These are phyloP conservation scores for Balanococcus diminutus DNA, from an alignment of 2,888 invertebrate genomes.

Conservation along the genomic window DNA sequence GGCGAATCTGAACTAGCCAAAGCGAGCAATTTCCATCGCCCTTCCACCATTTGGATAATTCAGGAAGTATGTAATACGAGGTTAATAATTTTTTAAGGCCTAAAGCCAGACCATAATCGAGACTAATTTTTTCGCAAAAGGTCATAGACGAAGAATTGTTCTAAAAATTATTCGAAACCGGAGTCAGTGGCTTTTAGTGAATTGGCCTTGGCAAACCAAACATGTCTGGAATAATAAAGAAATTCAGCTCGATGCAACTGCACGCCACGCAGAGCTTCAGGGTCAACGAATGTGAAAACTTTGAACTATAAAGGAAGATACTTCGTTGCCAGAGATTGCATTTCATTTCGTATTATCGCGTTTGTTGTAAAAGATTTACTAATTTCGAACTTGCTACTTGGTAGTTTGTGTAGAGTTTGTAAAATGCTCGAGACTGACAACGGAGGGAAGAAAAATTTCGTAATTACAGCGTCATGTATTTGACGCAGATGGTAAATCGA, in stretches of 20 bases:
- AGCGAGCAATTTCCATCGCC: neutral
- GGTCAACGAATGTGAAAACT: slow-evolving; percentile 32
- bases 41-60: neutral
- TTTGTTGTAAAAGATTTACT: neutral
- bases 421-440: neutral
- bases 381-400: neutral
- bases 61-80: slow-evolving; percentile 21
- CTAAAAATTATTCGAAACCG: slow-evolving; percentile 37
- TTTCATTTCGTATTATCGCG: neutral
- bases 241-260: slow-evolving; percentile 28
- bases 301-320: neutral
- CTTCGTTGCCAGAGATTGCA: neutral
- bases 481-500: neutral
- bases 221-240: slow-evolving; percentile 35
- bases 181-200: slow-evolving; percentile 38
- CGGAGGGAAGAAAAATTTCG: neutral
- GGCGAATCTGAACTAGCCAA: neutral
- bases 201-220: slow-evolving; percentile 23
- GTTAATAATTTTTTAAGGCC: slow-evolving; percentile 38
- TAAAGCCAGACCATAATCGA: slow-evolving; percentile 40
- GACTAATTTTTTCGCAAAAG: slow-evolving; percentile 27
- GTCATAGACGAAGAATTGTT: slow-evolving; percentile 34
- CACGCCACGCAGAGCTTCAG: slow-evolving; percentile 12
- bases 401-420: too few relatives aligned
- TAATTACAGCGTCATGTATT: slow-evolving; percentile 7